A percentile compares a stretch with the other conserved stretches of the same genome.
Evolutionary conservation across 2,888 invertebrate species (phyloP).

Genomic region (Cerastoderma edule): DNA sequence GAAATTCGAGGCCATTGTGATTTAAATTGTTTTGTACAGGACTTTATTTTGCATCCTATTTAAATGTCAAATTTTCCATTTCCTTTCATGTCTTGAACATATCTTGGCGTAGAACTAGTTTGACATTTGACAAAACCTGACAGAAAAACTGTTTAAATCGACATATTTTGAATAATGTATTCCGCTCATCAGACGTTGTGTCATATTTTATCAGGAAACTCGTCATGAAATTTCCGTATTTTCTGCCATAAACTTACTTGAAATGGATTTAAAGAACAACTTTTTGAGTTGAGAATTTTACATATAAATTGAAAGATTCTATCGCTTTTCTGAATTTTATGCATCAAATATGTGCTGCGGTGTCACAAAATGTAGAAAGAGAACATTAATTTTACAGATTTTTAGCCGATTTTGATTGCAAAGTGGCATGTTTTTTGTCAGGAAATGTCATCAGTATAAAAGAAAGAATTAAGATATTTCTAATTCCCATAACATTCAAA

Average conservation of each 20-base stretch:
- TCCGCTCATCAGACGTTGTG: constrained; percentile 24
- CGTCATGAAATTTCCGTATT: constrained; percentile 23
- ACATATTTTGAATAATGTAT: constrained; percentile 27
- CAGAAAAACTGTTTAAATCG: constrained; percentile 26
- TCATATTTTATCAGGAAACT: constrained; percentile 26
- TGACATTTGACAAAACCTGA: constrained; percentile 24
- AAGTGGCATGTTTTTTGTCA: no score
- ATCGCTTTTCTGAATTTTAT: constrained; percentile 53
- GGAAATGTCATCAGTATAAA: no score
- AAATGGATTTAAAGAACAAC: constrained; percentile 20
- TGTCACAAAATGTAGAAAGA: not conserved
- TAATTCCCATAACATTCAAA: no score
- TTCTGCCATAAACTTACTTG: constrained; percentile 27
- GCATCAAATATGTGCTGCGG: constrained; percentile 31
- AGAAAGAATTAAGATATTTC: no score
- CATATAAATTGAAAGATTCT: constrained; percentile 67
- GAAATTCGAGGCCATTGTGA: no score
- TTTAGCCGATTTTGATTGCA: no score
- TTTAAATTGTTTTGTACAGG: constrained; percentile 20
- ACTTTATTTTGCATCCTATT: constrained; percentile 24
- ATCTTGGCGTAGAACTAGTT: constrained; percentile 14
- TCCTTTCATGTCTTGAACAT: constrained; percentile 23
- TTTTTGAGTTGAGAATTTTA: constrained; percentile 50
- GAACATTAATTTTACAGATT: no score
- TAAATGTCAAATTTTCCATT: constrained; percentile 27